Evolutionary conservation across 2,797 vertebrate genomes (phyloP).

Genomic region (Hirundo rustica): DNA sequence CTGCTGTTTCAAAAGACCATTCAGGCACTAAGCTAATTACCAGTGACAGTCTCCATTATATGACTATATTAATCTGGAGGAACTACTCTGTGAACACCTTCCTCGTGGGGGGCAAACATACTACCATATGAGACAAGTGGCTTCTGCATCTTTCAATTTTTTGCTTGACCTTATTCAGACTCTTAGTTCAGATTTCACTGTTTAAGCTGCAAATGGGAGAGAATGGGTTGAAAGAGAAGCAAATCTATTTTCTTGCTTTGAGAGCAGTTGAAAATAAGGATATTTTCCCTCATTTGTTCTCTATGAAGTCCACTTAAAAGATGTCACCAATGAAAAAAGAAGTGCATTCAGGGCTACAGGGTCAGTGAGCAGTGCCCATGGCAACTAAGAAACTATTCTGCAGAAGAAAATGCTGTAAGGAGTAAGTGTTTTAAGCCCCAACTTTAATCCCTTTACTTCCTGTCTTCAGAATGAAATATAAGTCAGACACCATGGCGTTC

Average conservation of each 20-base stretch:
- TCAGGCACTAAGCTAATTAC: neutral
- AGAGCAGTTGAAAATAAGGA: slow-evolving; percentile 57
- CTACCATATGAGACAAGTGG: neutral
- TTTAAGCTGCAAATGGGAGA: slow-evolving; percentile 29
- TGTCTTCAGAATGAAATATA: slow-evolving; percentile 80
- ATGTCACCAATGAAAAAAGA: slow-evolving; percentile 72
- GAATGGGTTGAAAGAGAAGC: slow-evolving; percentile 2
- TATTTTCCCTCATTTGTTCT: slow-evolving; percentile 68
- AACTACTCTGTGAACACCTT: neutral
- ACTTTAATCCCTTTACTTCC: slow-evolving; percentile 80
- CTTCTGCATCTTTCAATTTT: slow-evolving; percentile 15
- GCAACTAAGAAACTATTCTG: slow-evolving; percentile 76
- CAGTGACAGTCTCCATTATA: neutral
- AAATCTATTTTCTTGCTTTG: slow-evolving; percentile 49
- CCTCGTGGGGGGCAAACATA: neutral
- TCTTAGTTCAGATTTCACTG: slow-evolving; percentile 44
- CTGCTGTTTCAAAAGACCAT: neutral
- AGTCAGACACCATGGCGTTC: slow-evolving; percentile 70
- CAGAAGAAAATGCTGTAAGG: slow-evolving; percentile 71
- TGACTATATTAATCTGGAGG: neutral
- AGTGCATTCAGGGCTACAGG: slow-evolving; percentile 57
- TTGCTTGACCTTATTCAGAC: neutral
- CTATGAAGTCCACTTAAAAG: slow-evolving; percentile 68
- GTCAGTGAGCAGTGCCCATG: slow-evolving; percentile 74
- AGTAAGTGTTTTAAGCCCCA: slow-evolving; percentile 81